phyloP scores from a whole-genome alignment of 92 coral and sea anemone genomes.

The Galaxea fascicularis region DNA sequence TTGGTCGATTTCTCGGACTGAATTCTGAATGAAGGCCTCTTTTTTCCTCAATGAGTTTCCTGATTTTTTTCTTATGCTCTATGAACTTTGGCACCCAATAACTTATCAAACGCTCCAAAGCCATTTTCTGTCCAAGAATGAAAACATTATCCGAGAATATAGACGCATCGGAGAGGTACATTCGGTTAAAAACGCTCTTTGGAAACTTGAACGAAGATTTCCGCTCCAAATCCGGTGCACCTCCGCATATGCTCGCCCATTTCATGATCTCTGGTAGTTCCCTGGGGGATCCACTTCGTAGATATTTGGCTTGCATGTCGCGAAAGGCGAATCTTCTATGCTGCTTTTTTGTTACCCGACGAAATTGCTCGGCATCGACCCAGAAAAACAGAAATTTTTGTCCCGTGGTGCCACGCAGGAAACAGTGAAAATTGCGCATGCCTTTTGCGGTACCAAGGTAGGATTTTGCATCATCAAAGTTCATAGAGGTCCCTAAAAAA shows the following conservation, averaged over 20 bases:
- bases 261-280: slow-evolving; percentile 91
- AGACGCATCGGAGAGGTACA: slow-evolving; percentile 64
- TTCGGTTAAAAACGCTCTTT: slow-evolving; percentile 38
- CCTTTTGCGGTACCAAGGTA: slow-evolving; percentile 71
- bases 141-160: slow-evolving; percentile 84
- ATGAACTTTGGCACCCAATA: slow-evolving; percentile 94
- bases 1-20: neutral
- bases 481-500: slow-evolving; percentile 23
- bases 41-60: slow-evolving; percentile 28
- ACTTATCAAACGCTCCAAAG: slow-evolving; percentile 69
- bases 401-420: slow-evolving; percentile 67
- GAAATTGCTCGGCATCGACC: slow-evolving; percentile 91
- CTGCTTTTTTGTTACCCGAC: slow-evolving; percentile 74
- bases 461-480: slow-evolving; percentile 20
- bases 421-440: slow-evolving; percentile 83
- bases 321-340: slow-evolving; percentile 86
- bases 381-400: slow-evolving; percentile 73
- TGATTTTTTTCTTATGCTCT: slow-evolving; percentile 53
- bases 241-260: slow-evolving; percentile 83
- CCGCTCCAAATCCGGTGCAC: slow-evolving; percentile 4
- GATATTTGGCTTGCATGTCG: slow-evolving; percentile 89
- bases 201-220: slow-evolving; percentile 23
- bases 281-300: slow-evolving; percentile 79
- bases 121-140: slow-evolving; percentile 67
- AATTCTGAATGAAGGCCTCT: neutral